Evolutionary conservation across 2,797 vertebrate species (phyloP).

Genomic region (Selene dorsalis): DNA sequence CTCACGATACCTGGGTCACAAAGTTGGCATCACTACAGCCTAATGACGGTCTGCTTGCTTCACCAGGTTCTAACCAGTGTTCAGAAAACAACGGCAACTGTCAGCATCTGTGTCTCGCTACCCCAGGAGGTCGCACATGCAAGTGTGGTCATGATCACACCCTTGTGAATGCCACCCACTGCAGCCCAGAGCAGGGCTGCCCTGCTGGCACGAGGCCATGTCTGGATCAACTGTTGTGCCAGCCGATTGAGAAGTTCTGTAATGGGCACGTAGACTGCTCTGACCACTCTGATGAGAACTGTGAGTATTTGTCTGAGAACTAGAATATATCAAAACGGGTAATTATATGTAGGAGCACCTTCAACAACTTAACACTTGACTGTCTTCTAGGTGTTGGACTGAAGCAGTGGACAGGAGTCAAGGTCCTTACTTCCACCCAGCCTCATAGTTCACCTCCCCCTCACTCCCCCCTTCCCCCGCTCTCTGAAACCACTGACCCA

Average conservation of each 20-base stretch:
- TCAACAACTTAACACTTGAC: background rate
- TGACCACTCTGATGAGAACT: constrained; percentile 90
- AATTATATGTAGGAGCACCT: background rate
- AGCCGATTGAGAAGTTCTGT: constrained; percentile 84
- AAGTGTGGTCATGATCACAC: constrained; percentile 82
- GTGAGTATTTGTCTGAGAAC: constrained; percentile 78
- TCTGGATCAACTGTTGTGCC: constrained; percentile 83
- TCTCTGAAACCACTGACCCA: background rate
- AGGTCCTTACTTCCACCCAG: background rate
- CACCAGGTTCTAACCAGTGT: constrained; percentile 86
- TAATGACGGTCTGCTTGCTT: background rate
- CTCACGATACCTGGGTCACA: background rate
- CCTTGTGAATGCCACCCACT: constrained; percentile 70
- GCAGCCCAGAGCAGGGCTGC: constrained; percentile 75
- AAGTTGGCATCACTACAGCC: background rate
- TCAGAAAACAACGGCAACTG: constrained; percentile 87
- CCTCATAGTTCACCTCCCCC: constrained; percentile 15
- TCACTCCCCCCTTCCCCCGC: background rate
- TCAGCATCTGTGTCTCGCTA: constrained; percentile 89
- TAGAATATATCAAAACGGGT: background rate
- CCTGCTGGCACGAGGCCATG: constrained; percentile 73
- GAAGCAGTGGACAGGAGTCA: constrained; percentile 19
- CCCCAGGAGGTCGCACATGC: constrained; percentile 85
- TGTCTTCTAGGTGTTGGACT: constrained; percentile 63
- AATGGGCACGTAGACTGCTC: constrained; percentile 83